Conservation (phyloP, 2,888 invertebrate species). For the Drosophila quinaria region DNA sequence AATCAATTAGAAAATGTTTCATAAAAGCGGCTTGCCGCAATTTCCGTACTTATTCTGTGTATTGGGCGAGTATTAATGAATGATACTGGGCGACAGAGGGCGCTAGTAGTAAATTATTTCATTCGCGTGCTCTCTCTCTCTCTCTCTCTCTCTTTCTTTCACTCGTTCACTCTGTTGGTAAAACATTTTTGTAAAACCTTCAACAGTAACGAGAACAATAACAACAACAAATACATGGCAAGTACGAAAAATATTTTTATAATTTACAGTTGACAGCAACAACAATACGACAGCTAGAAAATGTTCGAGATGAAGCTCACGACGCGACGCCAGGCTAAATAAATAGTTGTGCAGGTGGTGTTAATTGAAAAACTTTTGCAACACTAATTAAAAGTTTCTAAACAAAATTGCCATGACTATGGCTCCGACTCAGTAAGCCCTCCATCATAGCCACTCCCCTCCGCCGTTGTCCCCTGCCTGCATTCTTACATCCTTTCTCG, state of each 20-base stretch:
- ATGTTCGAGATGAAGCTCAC: slow-evolving; percentile 62
- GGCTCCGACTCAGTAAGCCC: slow-evolving; percentile 28
- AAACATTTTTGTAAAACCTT: slow-evolving; percentile 45
- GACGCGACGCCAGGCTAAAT: slow-evolving; percentile 67
- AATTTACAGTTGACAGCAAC: slow-evolving; percentile 79
- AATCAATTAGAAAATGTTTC: slow-evolving; percentile 73
- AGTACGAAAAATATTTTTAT: slow-evolving; percentile 71
- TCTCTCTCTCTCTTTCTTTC: too few relatives aligned
- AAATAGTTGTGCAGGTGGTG: slow-evolving; percentile 85
- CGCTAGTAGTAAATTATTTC: slow-evolving; percentile 60
- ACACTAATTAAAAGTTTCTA: slow-evolving; percentile 85
- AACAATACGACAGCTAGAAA: slow-evolving; percentile 33
- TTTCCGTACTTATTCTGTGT: slow-evolving; percentile 23
- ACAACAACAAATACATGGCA: slow-evolving; percentile 29
- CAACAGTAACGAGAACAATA: slow-evolving; percentile 31
- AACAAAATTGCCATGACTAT: slow-evolving; percentile 78
- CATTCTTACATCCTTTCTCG: background rate
- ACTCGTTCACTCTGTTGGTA: slow-evolving; percentile 17
- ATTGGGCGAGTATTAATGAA: slow-evolving; percentile 38
- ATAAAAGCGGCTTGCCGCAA: slow-evolving; percentile 68
- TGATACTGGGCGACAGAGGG: slow-evolving; percentile 31
- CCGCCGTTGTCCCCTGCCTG: background rate
- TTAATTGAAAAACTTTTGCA: slow-evolving; percentile 84
- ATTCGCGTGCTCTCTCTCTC: background rate
- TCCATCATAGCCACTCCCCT: background rate